Base-by-base conservation (phyloP, 2,797 vertebrate genomes). In the Choloepus didactylus region DNA sequence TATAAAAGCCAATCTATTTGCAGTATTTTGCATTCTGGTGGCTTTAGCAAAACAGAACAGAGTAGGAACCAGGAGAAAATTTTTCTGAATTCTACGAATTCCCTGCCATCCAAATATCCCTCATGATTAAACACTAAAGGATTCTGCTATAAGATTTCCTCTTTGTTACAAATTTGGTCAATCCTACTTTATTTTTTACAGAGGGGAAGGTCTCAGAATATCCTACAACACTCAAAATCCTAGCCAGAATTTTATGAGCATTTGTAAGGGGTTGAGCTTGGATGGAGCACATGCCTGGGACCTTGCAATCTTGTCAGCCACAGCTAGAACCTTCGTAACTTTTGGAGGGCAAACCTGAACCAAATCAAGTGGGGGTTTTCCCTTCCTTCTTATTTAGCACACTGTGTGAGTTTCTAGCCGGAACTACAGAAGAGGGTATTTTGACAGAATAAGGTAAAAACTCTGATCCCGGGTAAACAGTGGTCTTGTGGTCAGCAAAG, bases 61-160 rank as follows among this genome's bases (percentile, higher is more conserved):
- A 64, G 18, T 56, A 89, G 79, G n/a, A 67, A 86, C 25, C 23
- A 49, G 67, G 18, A 49, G 66, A 56, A 82, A 66, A 38, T 67
- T 29, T 79, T 90, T 69, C 31, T 66, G 41, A 94, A 77, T 88
- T 91, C 11, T 31, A 31, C 31, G 35, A 59, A 92, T 66, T 73
- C 19, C 66, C 9, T 80, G 49, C 27, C 54, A 89, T 72, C 46
- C n/a, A 77, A 76, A 11, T 51, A 84, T 54, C 46, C 67, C 12
- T 64, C 46, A n/a, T 31, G 60, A 75, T 70, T 86, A 97, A 90
- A 95, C 83, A n/a, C 31, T 85, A 1, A 85, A 70, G 56, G 70
- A 14, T 64, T 89, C 54, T 87, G 29, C 46, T 29, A 14, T 35
- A 51, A n/a, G 44, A 67, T 56, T 81, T 93, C 19, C 29, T 87